Base-by-base conservation (phyloP, 2,888 invertebrate species). In the Mactromeris polynyma region DNA sequence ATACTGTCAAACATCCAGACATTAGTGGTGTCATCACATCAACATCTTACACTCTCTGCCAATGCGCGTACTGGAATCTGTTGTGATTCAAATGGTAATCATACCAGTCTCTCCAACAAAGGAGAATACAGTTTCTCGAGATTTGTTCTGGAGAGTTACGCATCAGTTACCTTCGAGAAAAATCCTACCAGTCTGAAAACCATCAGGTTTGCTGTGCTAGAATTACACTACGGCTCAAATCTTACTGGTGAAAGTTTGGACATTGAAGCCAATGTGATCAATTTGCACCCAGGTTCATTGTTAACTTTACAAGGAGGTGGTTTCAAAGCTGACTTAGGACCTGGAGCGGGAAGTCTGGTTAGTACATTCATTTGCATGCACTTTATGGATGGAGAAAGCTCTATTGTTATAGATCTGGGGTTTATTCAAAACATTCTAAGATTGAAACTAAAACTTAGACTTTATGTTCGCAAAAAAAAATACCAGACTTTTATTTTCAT, bases 51-150 rank as follows among this genome's bases (percentile, higher is more conserved):
- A 19, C 90, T 95, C 21, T 93, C 94, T 36, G 84, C 91, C 19
- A 84, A 93, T 42, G 94, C 94, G 6, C 88, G 93, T 11, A 95
- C 95, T 40, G 94, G 93, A 6, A 81, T 86, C 31, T 90, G 90
- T 64, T 90, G 90, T 64, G 90, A 91, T 73, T 69, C 69, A 11
- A 90, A 91, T 88, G 94, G 94, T 2, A 42, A 87, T 6, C 91
- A 93, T 77, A 87, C 87, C 3, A 89, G 86, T 11, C 88, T 89
- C 4, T 90, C 94, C 2, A 82, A 85, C 19, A 93, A 94, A 9
- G 95, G 95, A 0, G 93, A 93, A 3, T 95, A 94, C 91, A 91
- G 91, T 79, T 95, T 95, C 89, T 89, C 93, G 51, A 90, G 87
- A 11, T 94, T 95, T 88, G 94, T 90, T 19, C 86, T 95, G n/a